A percentile compares a stretch with the other conserved stretches of the same genome.
Evolutionary conservation across 2,888 invertebrate genomes (phyloP).

Genomic region (Odiellus spinosus): DNA sequence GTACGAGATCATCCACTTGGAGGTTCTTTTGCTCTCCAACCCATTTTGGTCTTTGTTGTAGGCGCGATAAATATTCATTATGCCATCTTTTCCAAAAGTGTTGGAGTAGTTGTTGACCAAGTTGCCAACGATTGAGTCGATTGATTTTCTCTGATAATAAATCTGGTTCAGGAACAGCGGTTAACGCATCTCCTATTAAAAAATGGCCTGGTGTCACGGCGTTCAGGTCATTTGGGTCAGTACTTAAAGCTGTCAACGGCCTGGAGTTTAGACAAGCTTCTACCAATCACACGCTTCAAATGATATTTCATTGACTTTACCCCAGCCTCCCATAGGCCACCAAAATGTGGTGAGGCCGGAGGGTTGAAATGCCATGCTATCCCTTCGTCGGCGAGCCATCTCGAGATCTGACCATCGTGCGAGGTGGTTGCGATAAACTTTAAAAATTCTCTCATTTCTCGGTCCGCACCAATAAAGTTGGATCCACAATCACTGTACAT

Average conservation of each 20-base stretch:
- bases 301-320: constrained; percentile 16
- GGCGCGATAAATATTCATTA: too few species aligned
- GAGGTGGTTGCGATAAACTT: neutral
- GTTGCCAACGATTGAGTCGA: constrained; percentile 22
- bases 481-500: constrained; percentile 16
- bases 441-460: constrained; percentile 6
- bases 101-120: too few species aligned
- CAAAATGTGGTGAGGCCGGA: constrained; percentile 16
- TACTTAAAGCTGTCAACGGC: constrained; percentile 22
- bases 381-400: constrained; percentile 6
- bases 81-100: too few species aligned
- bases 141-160: constrained; percentile 13
- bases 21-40: constrained; percentile 14
- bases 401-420: neutral
- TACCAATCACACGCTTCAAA: constrained; percentile 20
- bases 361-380: constrained; percentile 20
- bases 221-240: constrained; percentile 19
- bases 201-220: constrained; percentile 25
- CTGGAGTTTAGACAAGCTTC: constrained; percentile 24
- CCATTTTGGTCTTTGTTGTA: constrained; percentile 19
- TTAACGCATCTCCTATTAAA: constrained; percentile 21
- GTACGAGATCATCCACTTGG: constrained; percentile 13
- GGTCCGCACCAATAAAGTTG: constrained; percentile 16
- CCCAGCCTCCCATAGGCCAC: constrained; percentile 5
- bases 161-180: constrained; percentile 19